Evolutionary conservation across 1,140 invertebrate species (phyloP).

Genomic region (Calephelis virginiensis): DNA sequence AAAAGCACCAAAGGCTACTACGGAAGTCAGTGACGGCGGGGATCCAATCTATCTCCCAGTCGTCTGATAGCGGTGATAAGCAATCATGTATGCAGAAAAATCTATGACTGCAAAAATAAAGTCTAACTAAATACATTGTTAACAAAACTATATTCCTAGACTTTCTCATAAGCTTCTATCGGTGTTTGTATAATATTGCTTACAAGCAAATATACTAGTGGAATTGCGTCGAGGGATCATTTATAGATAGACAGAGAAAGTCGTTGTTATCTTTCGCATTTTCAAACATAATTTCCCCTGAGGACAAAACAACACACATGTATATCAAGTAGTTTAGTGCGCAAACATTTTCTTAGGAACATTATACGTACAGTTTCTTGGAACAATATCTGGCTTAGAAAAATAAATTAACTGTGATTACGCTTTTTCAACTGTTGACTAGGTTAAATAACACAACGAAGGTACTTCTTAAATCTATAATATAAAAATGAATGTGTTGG

Average conservation of each 20-base stretch:
- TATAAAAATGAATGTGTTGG: no score
- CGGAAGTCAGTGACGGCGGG: no score
- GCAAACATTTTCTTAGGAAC: conserved; percentile 2
- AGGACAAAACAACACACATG: conserved; percentile 33
- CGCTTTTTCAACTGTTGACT: no score
- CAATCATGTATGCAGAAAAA: no score
- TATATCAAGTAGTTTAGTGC: conserved; percentile 20
- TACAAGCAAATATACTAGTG: conserved; percentile 12
- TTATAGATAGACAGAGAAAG: conserved; percentile 39
- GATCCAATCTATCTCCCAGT: no score
- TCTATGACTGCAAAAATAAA: not conserved
- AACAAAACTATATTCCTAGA: not conserved
- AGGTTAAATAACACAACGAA: no score
- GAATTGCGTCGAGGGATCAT: conserved; percentile 30
- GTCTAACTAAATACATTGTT: not conserved
- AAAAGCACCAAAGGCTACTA: no score
- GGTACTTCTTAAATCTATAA: no score
- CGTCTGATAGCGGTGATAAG: no score
- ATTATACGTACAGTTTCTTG: not conserved
- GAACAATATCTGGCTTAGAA: no score
- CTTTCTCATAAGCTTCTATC: not conserved
- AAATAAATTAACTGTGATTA: no score
- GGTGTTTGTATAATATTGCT: conserved; percentile 1
- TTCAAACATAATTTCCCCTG: conserved; percentile 48
- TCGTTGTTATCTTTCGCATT: conserved; percentile 40